These are phyloP conservation scores for Trichosurus vulpecula DNA, from an alignment of 2,797 vertebrate species.

Conservation along the genomic window DNA sequence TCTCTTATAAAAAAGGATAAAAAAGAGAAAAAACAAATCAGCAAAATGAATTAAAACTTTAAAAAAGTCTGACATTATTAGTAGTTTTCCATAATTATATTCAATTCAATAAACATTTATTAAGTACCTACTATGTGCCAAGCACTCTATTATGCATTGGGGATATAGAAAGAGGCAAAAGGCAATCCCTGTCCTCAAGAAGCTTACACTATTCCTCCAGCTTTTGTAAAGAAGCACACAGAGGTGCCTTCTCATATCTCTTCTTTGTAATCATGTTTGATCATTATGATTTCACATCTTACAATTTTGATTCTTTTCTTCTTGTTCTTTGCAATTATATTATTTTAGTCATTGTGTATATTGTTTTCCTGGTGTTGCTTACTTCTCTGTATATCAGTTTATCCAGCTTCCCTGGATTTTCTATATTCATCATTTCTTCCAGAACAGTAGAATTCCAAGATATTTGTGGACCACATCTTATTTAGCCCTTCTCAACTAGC, in stretches of 20 bases:
- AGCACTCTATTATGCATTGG: background rate
- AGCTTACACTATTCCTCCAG: background rate
- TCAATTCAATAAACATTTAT: background rate
- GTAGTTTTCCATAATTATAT: background rate
- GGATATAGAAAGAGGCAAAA: background rate
- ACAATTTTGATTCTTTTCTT: background rate
- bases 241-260: background rate
- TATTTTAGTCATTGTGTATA: background rate
- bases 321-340: background rate
- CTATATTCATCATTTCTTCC: background rate
- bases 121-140: background rate
- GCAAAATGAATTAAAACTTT: background rate
- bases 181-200: background rate
- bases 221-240: background rate
- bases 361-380: background rate
- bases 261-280: background rate
- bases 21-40: background rate
- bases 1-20: background rate
- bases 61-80: background rate
- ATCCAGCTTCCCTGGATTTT: background rate
- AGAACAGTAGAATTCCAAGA: background rate
- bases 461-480: background rate
- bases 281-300: background rate
- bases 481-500: background rate
- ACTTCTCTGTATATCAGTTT: background rate